phyloP scores from a whole-genome alignment of 2,888 invertebrate species.

The Dynastes tityus region DNA sequence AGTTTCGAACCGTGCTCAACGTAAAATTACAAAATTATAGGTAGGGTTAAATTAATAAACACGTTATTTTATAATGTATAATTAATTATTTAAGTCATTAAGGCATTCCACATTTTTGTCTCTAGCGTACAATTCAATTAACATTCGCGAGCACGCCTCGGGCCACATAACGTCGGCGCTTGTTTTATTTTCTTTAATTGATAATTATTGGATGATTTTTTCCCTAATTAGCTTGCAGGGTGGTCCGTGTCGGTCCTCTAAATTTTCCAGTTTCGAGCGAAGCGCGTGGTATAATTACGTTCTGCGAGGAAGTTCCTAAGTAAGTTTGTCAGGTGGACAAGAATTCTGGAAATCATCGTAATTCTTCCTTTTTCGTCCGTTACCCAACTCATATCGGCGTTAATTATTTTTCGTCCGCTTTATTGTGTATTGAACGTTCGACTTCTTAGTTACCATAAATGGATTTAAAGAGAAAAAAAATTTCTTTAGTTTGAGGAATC shows the following conservation, averaged over 20 bases:
- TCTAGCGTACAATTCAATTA: slow-evolving; percentile 62
- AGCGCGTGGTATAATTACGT: slow-evolving; percentile 42
- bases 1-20: slow-evolving; percentile 14
- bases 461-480: background rate
- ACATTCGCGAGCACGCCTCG: slow-evolving; percentile 57
- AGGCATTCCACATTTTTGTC: slow-evolving; percentile 56
- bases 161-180: slow-evolving; percentile 51
- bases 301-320: slow-evolving; percentile 32
- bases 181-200: slow-evolving; percentile 67
- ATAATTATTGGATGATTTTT: slow-evolving; percentile 67
- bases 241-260: slow-evolving; percentile 59
- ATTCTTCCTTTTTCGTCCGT: slow-evolving; percentile 1
- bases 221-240: slow-evolving; percentile 68
- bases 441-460: slow-evolving; percentile 12
- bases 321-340: slow-evolving; percentile 33
- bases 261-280: slow-evolving; percentile 24
- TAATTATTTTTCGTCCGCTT: slow-evolving; percentile 36
- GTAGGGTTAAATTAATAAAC: slow-evolving; percentile 58
- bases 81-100: slow-evolving; percentile 63
- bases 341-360: slow-evolving; percentile 37
- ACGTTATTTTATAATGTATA: slow-evolving; percentile 59
- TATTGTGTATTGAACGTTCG: background rate
- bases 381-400: slow-evolving; percentile 17
- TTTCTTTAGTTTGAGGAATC: slow-evolving; percentile 10
- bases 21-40: slow-evolving; percentile 53